Evolutionary conservation across 2,113 vertebrate genomes (phyloP).

Genomic region (Tapirus terrestris): DNA sequence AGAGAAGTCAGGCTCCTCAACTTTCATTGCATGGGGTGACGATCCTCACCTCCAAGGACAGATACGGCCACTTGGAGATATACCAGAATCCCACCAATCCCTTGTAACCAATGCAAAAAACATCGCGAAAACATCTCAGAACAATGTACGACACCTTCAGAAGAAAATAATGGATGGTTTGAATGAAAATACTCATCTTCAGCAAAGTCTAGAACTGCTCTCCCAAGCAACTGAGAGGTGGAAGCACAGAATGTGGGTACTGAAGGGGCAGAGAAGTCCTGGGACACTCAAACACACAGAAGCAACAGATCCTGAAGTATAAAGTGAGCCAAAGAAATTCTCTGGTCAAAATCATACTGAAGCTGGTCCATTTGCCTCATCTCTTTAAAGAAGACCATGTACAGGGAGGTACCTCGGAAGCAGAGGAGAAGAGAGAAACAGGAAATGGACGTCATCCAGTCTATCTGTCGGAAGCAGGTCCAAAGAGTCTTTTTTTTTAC

Average conservation of each 20-base stretch:
- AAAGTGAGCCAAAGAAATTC: not conserved
- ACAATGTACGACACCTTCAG: not conserved
- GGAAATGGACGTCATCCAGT: rapidly evolving
- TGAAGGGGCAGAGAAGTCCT: rapidly evolving
- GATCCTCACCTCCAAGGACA: not conserved
- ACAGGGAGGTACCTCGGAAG: not conserved
- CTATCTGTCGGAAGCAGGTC: no score
- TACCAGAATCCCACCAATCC: not conserved
- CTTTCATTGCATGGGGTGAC: no score
- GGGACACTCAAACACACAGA: rapidly evolving
- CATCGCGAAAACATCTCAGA: not conserved
- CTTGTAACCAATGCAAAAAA: not conserved
- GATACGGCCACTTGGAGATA: not conserved
- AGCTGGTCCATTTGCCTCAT: rapidly evolving
- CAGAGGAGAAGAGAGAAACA: not conserved
- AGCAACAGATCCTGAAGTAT: no score
- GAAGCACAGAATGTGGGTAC: not conserved
- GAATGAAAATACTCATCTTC: not conserved
- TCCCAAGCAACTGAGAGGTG: not conserved
- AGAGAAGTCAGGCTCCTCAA: not conserved
- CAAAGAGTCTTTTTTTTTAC: not conserved
- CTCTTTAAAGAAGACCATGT: rapidly evolving
- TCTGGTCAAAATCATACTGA: rapidly evolving
- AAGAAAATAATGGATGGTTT: not conserved
- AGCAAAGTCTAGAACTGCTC: not conserved